Evolutionary conservation across 2,888 invertebrate species (phyloP), one percentile per base, ranked within the genome.

Genomic region (Ophraella communa): DNA sequence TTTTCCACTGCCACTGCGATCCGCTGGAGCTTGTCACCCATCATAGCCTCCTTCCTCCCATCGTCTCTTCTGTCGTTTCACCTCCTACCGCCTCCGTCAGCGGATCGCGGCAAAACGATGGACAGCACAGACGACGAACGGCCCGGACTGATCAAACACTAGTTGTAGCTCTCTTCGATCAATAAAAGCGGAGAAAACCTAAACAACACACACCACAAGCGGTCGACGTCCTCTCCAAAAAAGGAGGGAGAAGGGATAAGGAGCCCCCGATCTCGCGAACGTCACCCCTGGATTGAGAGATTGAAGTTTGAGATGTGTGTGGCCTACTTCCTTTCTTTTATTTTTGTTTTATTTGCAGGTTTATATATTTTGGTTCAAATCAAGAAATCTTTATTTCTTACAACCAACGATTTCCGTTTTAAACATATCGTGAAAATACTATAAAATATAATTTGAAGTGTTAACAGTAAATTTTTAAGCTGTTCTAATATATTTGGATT

Each of bases 141-240:
- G 69, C 75, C 74, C 74, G 75, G 74, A 69, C 76, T 75, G 74
- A 74, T 77, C 75, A 75, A 74, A 76, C 74, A 76, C 71, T 66
- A 66, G 66, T 70, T 68, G 71, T 72, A 71, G 72, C 69, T 69
- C 66, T 65, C 71, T 68, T 70, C 74, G 76, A 75, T 76, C 74
- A 73, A 75, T 75, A 76, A 71, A 67, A 70, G 71, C 72, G 69
- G 73, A 71, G 73, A 68, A 67, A 54, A 76, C 75, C 75, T 74
- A 77, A 77, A 76, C 76, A 77, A 77, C 77, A 76, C 73, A 64
- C 71, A 70, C 67, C 62, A 69, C 65, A 45, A 67, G 66, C 72
- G 72, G 72, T 69, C 72, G 71, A 64, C 68, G 70, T 68, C 72
- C 73, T 71, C 62, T 24, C 52, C 55, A 53, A 53, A 57, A 33